Evolutionary conservation across 2,888 invertebrate genomes (phyloP).

Genomic region (Dolomedes plantarius): DNA sequence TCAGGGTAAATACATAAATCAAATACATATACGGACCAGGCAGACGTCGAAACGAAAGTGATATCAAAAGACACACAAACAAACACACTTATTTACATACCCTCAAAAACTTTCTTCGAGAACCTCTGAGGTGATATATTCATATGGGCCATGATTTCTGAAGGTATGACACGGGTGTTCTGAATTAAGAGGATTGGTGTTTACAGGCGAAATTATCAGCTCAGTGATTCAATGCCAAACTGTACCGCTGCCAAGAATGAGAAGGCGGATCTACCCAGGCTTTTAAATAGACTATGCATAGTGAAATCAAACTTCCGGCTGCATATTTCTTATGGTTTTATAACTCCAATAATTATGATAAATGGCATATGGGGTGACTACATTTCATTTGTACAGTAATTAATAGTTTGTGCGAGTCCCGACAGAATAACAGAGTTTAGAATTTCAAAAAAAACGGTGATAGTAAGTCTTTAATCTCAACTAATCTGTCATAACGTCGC

Average conservation of each 20-base stretch:
- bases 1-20: too few species aligned
- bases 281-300: constrained; percentile 36
- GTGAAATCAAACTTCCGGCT: neutral
- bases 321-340: too few species aligned
- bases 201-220: constrained; percentile 17
- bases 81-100: too few species aligned
- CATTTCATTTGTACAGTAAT: too few species aligned
- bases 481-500: too few species aligned
- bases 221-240: constrained; percentile 31
- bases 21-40: too few species aligned
- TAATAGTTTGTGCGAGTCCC: too few species aligned
- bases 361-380: neutral
- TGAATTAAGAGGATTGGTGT: neutral
- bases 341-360: neutral
- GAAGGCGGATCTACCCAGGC: constrained; percentile 17
- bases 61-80: too few species aligned
- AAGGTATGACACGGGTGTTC: neutral
- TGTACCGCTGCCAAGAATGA: constrained; percentile 46
- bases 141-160: constrained; percentile 26
- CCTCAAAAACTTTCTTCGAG: constrained; percentile 47
- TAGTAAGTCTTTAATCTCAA: too few species aligned
- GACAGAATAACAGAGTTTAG: too few species aligned
- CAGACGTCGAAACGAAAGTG: too few species aligned
- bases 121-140: constrained; percentile 31
- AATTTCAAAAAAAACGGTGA: too few species aligned